Evolutionary conservation across 1,140 invertebrate species (phyloP).

Genomic region (Coptotermes formosanus): DNA sequence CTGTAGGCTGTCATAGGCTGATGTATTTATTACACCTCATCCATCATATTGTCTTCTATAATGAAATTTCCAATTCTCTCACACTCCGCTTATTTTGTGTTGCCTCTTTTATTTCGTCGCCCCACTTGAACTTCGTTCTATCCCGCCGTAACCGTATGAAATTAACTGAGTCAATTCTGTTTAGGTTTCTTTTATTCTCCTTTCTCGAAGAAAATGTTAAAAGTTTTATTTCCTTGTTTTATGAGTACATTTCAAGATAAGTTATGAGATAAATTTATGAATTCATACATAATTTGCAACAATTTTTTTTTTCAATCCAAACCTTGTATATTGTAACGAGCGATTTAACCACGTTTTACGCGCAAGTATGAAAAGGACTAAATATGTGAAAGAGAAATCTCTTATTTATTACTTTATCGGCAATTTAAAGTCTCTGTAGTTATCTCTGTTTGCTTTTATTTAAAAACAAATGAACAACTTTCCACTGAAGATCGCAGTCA

Average conservation of each 20-base stretch:
- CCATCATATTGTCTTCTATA: constrained; percentile 8
- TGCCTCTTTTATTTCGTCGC: constrained; percentile 10
- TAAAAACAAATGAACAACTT: too few species aligned
- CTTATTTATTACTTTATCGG: too few species aligned
- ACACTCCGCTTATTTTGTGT: background rate
- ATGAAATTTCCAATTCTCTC: background rate
- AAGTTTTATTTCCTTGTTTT: background rate
- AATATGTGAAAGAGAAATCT: too few species aligned
- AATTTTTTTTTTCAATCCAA: too few species aligned
- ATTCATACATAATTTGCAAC: too few species aligned
- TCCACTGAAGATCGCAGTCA: too few species aligned
- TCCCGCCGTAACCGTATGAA: background rate
- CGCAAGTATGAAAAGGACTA: too few species aligned
- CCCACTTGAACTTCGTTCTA: background rate
- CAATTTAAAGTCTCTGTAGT: too few species aligned
- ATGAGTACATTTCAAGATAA: background rate
- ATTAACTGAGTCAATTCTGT: background rate
- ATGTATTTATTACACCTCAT: background rate
- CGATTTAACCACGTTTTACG: too few species aligned
- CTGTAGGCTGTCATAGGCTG: background rate
- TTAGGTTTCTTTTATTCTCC: background rate
- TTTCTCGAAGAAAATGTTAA: background rate
- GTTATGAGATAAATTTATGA: too few species aligned
- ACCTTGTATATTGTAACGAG: too few species aligned
- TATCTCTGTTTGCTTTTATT: too few species aligned